Base-by-base conservation (phyloP, 2,797 vertebrate species). In the Oophaga sylvatica region DNA sequence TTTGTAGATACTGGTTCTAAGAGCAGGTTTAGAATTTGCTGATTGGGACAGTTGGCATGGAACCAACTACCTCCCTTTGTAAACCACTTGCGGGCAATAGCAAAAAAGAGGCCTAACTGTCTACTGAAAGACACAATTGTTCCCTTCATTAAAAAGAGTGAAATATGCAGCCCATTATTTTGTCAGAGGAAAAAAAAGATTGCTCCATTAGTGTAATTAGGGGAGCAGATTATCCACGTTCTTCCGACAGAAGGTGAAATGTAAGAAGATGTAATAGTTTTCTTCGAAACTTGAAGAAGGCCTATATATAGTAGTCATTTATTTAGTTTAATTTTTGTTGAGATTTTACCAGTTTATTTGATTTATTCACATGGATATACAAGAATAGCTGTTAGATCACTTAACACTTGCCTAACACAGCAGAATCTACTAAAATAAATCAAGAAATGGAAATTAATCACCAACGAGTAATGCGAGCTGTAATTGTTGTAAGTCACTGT, bases 91-190 rank as follows among this genome's bases (percentile, higher is more conserved):
- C 73, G 73, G 75, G 71, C 84, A 86, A 60, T 83, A 83, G 80
- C 57, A 59, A 65, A 89, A 89, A 73, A 86, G 82, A 73, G 73
- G 35, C 84, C 84, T 73, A 73, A 86, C 79, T 73, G 80, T 83
- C 79, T 82, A 89, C 84, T 89, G 88, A 89, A 89, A 89, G 88
- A 85, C 84, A 70, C 88, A 89, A 89, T 89, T 89, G 88, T 89
- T 86, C 80, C 73, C 71, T 86, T 79, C 73, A 82, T 86, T 86
- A 89, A 70, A 60, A 80, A 86, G 80, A 89, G 73, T 79, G 84
- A 86, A 86, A 86, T 86, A 79, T 80, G 88, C 88, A 83, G 88
- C 73, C 88, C 26, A 89, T 89, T 89, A 89, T 89, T 89, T 86
- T 89, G 88, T 89, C 88, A 89, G 80, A 83, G 70, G 79, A 48